These are phyloP conservation scores for Euura lappo DNA, from an alignment of 1,140 invertebrate genomes.

Conservation along the genomic window DNA sequence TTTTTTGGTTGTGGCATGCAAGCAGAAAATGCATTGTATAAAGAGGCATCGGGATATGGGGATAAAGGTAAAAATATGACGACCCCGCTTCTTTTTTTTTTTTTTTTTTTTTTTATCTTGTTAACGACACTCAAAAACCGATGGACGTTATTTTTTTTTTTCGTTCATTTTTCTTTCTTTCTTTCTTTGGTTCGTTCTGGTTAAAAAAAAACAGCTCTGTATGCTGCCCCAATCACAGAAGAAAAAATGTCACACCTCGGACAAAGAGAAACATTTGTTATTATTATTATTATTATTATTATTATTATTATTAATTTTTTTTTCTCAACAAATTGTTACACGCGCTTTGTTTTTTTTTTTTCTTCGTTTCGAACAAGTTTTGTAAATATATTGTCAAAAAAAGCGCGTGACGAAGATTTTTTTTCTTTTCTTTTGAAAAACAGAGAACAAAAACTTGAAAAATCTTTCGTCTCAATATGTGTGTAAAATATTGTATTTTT, in stretches of 20 bases:
- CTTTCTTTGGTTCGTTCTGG: slow-evolving; percentile 35
- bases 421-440: slow-evolving; percentile 44
- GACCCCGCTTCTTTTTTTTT: slow-evolving; percentile 40
- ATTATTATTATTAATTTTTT: slow-evolving; percentile 28
- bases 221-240: slow-evolving; percentile 74
- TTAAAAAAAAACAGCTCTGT: slow-evolving; percentile 51
- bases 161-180: slow-evolving; percentile 22
- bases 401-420: too few relatives aligned
- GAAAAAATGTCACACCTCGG: slow-evolving; percentile 72
- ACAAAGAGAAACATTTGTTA: slow-evolving; percentile 29
- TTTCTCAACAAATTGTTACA: slow-evolving; percentile 31
- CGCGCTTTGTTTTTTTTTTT: neutral
- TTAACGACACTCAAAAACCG: slow-evolving; percentile 68
- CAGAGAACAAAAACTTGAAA: slow-evolving; percentile 25
- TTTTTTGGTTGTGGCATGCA: slow-evolving; percentile 43
- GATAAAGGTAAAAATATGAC: slow-evolving; percentile 38
- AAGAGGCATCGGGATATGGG: slow-evolving; percentile 32
- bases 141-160: slow-evolving; percentile 58
- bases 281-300: too few relatives aligned
- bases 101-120: slow-evolving; percentile 22
- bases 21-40: slow-evolving; percentile 49
- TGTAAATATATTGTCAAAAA: slow-evolving; percentile 32
- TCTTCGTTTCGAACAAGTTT: neutral
- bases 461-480: slow-evolving; percentile 25
- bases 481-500: too few relatives aligned